Base-by-base conservation (phyloP, 2,888 invertebrate species). In the Drosophila planitibia region DNA sequence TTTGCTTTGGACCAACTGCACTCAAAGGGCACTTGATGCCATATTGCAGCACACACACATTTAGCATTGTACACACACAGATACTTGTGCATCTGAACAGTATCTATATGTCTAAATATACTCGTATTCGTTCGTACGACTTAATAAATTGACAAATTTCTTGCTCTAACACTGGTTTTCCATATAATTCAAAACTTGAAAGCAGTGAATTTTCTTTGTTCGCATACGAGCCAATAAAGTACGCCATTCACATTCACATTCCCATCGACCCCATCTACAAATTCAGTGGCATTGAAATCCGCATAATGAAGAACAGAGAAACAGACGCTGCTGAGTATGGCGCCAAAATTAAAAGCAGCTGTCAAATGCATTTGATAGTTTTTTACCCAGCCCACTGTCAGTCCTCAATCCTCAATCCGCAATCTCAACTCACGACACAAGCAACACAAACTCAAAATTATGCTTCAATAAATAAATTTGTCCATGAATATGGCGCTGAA, bases 351-450 rank as follows among this genome's bases (percentile, higher is more conserved):
- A 77, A 80, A 80, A 82, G 82, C 90, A 88, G 76, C 85, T 85
- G 85, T 85, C 85, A 85, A 87, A 85, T 85, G 85, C 85, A 85
- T 74, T 89, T 71, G 82, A 89, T 85, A 85, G 87, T 89, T 87
- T 70, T 61, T 55, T 57, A 57, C 60, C 70, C 88, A 35, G 35
- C 55, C 35, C 55, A 6, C 32, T n/a, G 14, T 12, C 41, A n/a
- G 35, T 5, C 44, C 49, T 10, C 39, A 19, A 19, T 52, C 32
- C n/a, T n/a, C 19, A 33, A 19, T 22, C 14, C 58, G 12, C 55
- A 47, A 30, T 62, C 49, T 49, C 4, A 53, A 47, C 35, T 22
- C 12, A 30, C 57, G 32, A 52, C 52, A 55, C 62, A 64, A 22
- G 14, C 55, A 28, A 30, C 12, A 72, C 81, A 78, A 84, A 80